Percentiles rank a stretch among this genome's conserved stretches.
Evolutionary conservation across 2,888 invertebrate genomes (phyloP).

Genomic region (Argyra leucocephala): DNA sequence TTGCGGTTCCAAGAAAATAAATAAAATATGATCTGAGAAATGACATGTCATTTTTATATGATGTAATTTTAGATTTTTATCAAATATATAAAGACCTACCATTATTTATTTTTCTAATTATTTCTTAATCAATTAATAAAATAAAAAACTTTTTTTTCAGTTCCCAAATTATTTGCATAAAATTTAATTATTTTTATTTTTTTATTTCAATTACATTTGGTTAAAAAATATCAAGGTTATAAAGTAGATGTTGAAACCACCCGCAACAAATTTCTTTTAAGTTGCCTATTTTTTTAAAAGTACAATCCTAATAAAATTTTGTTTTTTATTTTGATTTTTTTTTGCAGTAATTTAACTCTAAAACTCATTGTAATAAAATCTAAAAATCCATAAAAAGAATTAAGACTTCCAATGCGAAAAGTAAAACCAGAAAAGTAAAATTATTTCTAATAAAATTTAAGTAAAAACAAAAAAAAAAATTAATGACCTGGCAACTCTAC

Average conservation of each 20-base stretch:
- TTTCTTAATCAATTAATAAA: too few species aligned
- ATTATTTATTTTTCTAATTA: too few species aligned
- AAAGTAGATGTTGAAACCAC: not conserved
- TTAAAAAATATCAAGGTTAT: not conserved
- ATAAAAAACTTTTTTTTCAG: too few species aligned
- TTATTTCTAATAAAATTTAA: not conserved
- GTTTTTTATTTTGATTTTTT: not conserved
- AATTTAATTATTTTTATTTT: not conserved
- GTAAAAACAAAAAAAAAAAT: not conserved
- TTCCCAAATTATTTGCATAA: not conserved
- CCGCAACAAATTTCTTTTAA: conserved; percentile 1
- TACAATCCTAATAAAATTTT: not conserved
- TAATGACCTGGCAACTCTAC: too few species aligned
- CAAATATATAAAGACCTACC: too few species aligned
- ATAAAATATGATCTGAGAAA: too few species aligned
- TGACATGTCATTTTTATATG: too few species aligned
- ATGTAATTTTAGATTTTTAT: too few species aligned
- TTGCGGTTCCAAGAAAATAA: too few species aligned
- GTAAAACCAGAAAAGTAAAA: not conserved
- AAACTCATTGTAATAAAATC: not conserved
- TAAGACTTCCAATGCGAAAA: too few species aligned
- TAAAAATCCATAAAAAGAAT: too few species aligned
- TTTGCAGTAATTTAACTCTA: not conserved
- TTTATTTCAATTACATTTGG: not conserved
- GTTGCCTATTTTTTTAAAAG: not conserved